Conservation (phyloP, 1,140 invertebrate genomes). For the Drosophila nikananu region DNA sequence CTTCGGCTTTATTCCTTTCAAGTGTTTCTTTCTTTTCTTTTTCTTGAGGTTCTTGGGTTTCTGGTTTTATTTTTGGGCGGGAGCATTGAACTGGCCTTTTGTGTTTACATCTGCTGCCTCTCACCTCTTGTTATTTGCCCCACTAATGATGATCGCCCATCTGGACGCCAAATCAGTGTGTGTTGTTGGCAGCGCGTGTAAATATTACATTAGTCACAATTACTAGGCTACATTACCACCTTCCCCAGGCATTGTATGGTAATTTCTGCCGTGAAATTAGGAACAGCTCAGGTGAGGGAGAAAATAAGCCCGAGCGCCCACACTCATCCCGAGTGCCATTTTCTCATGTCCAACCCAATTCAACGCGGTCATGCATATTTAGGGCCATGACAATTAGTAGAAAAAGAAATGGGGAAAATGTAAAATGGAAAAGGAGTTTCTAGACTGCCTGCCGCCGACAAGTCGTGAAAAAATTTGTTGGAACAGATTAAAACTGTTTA, state of each 20-base stretch:
- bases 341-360: slow-evolving; percentile 7
- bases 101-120: slow-evolving; percentile 11
- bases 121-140: slow-evolving; percentile 1
- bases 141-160: slow-evolving; percentile 45
- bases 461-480: slow-evolving; percentile 8
- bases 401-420: slow-evolving; percentile 10
- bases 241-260: background rate
- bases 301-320: slow-evolving; percentile 1
- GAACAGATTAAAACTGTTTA: slow-evolving; percentile 29
- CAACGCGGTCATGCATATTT: slow-evolving; percentile 44
- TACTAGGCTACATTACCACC: slow-evolving; percentile 6
- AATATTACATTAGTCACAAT: slow-evolving; percentile 71
- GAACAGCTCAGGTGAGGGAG: background rate
- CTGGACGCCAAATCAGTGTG: slow-evolving; percentile 21
- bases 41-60: slow-evolving; percentile 4
- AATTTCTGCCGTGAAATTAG: slow-evolving; percentile 11
- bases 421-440: slow-evolving; percentile 2
- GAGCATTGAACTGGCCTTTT: slow-evolving; percentile 56
- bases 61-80: slow-evolving; percentile 21
- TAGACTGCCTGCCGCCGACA: slow-evolving; percentile 61
- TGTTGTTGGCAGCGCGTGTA: slow-evolving; percentile 50
- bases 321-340: background rate
- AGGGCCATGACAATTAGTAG: slow-evolving; percentile 59
- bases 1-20: slow-evolving; percentile 13
- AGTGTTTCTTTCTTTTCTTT: slow-evolving; percentile 16